Base-by-base conservation (phyloP, 2,888 invertebrate genomes). In the Tinea pellionella region DNA sequence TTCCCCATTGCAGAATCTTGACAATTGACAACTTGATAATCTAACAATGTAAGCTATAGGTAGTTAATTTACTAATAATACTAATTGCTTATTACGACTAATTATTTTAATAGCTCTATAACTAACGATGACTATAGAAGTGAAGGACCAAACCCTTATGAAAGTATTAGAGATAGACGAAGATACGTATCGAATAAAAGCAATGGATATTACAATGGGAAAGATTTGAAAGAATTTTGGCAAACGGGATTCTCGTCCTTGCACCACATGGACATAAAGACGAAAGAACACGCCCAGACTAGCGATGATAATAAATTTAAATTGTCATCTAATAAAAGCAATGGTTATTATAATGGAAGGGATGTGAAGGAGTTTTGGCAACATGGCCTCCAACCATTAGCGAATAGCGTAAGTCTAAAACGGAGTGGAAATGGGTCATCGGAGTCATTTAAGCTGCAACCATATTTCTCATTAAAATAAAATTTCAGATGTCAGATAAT, bases 321-420 rank as follows among this genome's bases (percentile, higher is more conserved):
- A 47, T 8, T 16, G n/a, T 1, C n/a, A 15, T 13, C 47, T 47
- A 24, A 18, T 2, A 53, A 53, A 12, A 53, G 53, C 24, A 53
- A 53, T 53, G 53, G 53, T 1, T 53, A 53, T n/a, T 53, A 53
- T 24, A 53, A 53, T 24, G 53, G 53, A 11, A 53, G 12, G 16
- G 24, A 53, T 53, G 24, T 53, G 9, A 53, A 24, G 12, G 53
- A 53, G 18, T 53, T 53, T n/a, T 53, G 53, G 53, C 18, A 53
- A 53, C 13, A 24, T 16, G 53, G 53, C 8, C 47, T 47, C 16
- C 47, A 47, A 15, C n/a, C 47, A 15, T 41, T 41, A 41, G 41
- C 41, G 2, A 41, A 41, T 41, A 41, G 41, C 3, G 13, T 41
- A 41, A n/a, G 41, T 41, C 41, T 12, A 41, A 6, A 41, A 41